Conservation (phyloP, 92 coral and sea anemone genomes). For the Blastomussa wellsi region DNA sequence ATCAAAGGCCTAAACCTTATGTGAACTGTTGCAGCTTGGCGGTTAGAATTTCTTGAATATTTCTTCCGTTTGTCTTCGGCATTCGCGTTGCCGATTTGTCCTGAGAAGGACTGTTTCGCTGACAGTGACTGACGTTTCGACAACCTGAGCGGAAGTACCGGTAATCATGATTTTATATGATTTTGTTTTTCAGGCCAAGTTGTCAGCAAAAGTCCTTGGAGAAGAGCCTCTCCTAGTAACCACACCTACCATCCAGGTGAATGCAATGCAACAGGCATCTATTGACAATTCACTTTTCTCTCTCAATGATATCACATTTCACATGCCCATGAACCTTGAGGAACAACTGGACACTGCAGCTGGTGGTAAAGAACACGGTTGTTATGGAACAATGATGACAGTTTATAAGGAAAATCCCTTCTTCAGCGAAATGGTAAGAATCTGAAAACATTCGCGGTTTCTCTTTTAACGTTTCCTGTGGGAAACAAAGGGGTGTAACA, state of each 20-base stretch:
- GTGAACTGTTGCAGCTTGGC: no score
- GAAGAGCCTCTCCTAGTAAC: slow-evolving; percentile 47
- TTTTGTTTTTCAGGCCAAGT: slow-evolving; percentile 51
- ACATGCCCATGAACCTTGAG: slow-evolving; percentile 52
- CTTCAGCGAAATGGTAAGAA: slow-evolving; percentile 42
- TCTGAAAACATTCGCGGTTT: neutral
- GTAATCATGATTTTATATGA: no score
- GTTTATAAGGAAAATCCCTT: slow-evolving; percentile 74
- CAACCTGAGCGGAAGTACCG: no score
- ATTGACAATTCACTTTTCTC: slow-evolving; percentile 28
- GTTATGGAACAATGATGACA: slow-evolving; percentile 61
- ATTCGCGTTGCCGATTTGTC: no score
- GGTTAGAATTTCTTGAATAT: no score
- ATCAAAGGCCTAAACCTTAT: no score
- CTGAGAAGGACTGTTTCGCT: no score
- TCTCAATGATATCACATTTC: slow-evolving; percentile 49
- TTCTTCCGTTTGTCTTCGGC: no score
- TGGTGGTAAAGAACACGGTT: slow-evolving; percentile 24
- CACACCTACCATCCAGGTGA: slow-evolving; percentile 48
- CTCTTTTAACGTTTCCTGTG: neutral
- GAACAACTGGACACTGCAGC: slow-evolving; percentile 32
- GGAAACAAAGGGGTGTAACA: neutral
- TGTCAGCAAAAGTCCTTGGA: slow-evolving; percentile 53
- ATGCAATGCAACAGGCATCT: slow-evolving; percentile 39
- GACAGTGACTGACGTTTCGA: no score